Evolutionary conservation across 1,140 invertebrate species (phyloP).

Genomic region (Condylostylus longicornis): DNA sequence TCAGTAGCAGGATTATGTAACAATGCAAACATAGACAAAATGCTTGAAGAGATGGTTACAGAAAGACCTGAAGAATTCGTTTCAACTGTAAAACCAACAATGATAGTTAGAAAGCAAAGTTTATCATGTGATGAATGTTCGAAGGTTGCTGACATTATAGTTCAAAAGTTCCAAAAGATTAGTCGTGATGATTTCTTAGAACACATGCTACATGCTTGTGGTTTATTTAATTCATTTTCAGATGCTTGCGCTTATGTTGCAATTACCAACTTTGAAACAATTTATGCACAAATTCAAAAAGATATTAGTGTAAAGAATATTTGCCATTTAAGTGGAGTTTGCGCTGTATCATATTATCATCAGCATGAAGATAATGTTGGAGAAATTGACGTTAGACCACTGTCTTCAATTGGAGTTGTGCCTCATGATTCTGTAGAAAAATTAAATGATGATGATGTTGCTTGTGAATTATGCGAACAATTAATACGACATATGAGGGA

Average conservation of each 20-base stretch:
- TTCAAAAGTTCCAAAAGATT: constrained; percentile 38
- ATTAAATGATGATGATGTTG: constrained; percentile 46
- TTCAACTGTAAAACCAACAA: constrained; percentile 2
- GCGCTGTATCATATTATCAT: constrained; percentile 44
- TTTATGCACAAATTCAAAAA: constrained; percentile 43
- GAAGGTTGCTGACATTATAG: constrained; percentile 36
- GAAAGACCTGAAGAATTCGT: constrained; percentile 11
- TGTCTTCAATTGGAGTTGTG: constrained; percentile 39
- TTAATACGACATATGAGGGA: constrained; percentile 62
- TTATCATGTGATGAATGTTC: constrained; percentile 40
- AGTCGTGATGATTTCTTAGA: constrained; percentile 41
- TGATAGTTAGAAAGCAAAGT: not conserved
- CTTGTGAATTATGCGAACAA: constrained; percentile 73
- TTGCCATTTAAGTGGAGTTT: constrained; percentile 61
- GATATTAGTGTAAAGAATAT: constrained; percentile 48
- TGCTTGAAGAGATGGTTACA: constrained; percentile 38
- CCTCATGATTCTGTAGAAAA: constrained; percentile 17
- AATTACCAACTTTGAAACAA: constrained; percentile 51
- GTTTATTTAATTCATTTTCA: constrained; percentile 49
- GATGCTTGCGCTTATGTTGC: constrained; percentile 62
- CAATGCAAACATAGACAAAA: constrained; percentile 49
- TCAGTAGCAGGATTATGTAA: constrained; percentile 79
- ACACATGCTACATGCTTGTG: constrained; percentile 43
- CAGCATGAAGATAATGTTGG: constrained; percentile 39
- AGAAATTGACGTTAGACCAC: constrained; percentile 39